Base-by-base conservation (phyloP, 2,113 vertebrate genomes). In the Hemichromis elongatus region DNA sequence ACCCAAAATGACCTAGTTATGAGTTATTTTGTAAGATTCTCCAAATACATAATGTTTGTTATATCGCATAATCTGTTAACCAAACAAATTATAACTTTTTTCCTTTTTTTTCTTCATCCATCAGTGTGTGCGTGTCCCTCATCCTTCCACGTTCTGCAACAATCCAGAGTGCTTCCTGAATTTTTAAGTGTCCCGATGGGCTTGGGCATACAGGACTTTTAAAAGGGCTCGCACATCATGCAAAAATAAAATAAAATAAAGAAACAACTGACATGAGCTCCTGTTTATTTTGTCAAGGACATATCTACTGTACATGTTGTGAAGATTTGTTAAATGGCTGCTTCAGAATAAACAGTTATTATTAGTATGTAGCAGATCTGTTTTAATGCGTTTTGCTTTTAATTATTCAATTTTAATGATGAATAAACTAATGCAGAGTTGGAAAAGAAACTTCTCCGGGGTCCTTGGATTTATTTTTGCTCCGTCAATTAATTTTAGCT, bases 201-300 rank as follows among this genome's bases (percentile, higher is more conserved):
- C 82, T 66, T 42, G 70, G 93, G 85, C 89, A 82, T 68, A 77
- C 57, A 75, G 33, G 82, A 92, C 86, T 84, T 87, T 84, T 86
- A 42, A 94, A 95, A 95, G 94, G 94, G 94, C 94, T 95, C 90
- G 84, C 89, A 94, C 88, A 73, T 79, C 81, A 90, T 90, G 90
- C 82, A 91, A 88, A 91, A 84, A 89, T 55, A 59, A 87, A 86
- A 30, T 2, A 3, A 53, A 75, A 53, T 9, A 24, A 8, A 3
- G 88, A 89, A 91, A 84, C 86, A 89, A 81, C 88, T 93, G 87
- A 92, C 86, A 86, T 73, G 52, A 88, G 83, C 87, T 85, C 80
- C 79, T 77, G 82, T 84, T 83, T 88, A 90, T 86, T 90, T 92
- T 91, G 90, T 93, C 80, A 90, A 93, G 80, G 80, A 88, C 93